Evolutionary conservation across 2,888 invertebrate species (phyloP), one percentile per base, ranked within the genome.

Genomic region (Cantharis nigra): DNA sequence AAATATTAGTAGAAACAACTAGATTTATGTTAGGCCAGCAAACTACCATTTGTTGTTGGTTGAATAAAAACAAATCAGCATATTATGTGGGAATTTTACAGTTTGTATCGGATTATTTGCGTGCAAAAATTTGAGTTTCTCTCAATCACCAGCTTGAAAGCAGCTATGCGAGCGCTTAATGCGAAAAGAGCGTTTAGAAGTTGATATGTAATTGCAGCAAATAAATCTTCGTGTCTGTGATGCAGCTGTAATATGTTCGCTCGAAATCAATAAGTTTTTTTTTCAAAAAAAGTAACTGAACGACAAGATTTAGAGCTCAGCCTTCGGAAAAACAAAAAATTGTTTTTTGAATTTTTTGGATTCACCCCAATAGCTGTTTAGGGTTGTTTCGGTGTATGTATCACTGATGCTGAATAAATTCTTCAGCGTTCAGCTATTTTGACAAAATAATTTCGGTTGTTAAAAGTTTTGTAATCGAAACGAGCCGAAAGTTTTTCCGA

Each of bases 401-500:
- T 49, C 49, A 49, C n/a, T 49, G n/a, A n/a, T 49, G 49, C 9
- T n/a, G 4, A 49, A 49, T 49, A 49, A 49, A n/a, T 13, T n/a
- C n/a, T 49, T n/a, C 3, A 0, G 13, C 33, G n/a, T 49, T 9
- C 2, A 26, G 26, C 49, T 49, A 49, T 49, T 49, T 49, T n/a
- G 49, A 49, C 49, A 49, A 49, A 49, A 49, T 49, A 49, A 49
- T 49, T 49, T 49, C 49, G 49, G 49, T 49, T 49, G 49, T 49
- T 49, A 49, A 49, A 49, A 49, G 49, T 49, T 67, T 75, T 75
- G 69, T 75, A 78, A 78, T 78, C 78, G 78, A 71, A 78, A 69
- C 23, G 62, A 78, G 72, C 78, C 78, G 78, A 75, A 77, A 79
- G 80, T 78, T 77, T 75, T 71, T 76, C 75, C 80, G 76, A 74